Base-by-base conservation (phyloP, 1,140 invertebrate species). In the Spodoptera litura region DNA sequence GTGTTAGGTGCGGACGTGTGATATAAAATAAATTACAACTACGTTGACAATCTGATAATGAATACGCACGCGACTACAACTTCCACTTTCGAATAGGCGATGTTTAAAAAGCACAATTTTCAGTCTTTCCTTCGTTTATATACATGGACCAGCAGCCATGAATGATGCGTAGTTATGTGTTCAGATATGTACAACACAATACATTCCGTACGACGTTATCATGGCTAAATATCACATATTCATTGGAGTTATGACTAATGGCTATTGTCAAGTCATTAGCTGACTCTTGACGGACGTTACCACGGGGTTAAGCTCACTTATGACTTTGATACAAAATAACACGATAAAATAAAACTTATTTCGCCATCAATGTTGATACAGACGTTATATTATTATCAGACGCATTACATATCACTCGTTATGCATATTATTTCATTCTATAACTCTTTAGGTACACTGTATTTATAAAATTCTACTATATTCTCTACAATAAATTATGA, bases 51-150 rank as follows among this genome's bases (percentile, higher is more conserved):
- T 68, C 52, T 53, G 49, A 53, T 53, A 68, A 68, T 72, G 15
- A 72, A 20, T 71, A 35, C 13, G 51, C 53, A 61, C 56, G 56
- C 56, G 71, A 73, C 71, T 77, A 20, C 75, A 51, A 51, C 12
- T 74, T 74, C 56, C 72, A 49, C 38, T 76, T 53, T 31, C 61
- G 51, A 75, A 76, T 55, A 59, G 73, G 61, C 61, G 61, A 84
- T 83, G 80, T 78, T 81, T 81, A 83, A 84, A 84, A 87, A 80
- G 81, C 73, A 85, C 81, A 83, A 84, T 82, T 85, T 83, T 93
- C 91, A 93, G 91, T 93, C 91, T 93, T 93, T 86, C 90, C 86
- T 86, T 90, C 79, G 83, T 88, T 76, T 91, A 91, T 90, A 81
- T 92, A 93, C 89, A 92, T 90, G 89, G 89, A 92, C 89, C 73